Percentiles rank a stretch among this genome's conserved stretches.
These are phyloP conservation scores for Maniola hyperantus DNA, from an alignment of 2,888 invertebrate species.

Conservation along the genomic window DNA sequence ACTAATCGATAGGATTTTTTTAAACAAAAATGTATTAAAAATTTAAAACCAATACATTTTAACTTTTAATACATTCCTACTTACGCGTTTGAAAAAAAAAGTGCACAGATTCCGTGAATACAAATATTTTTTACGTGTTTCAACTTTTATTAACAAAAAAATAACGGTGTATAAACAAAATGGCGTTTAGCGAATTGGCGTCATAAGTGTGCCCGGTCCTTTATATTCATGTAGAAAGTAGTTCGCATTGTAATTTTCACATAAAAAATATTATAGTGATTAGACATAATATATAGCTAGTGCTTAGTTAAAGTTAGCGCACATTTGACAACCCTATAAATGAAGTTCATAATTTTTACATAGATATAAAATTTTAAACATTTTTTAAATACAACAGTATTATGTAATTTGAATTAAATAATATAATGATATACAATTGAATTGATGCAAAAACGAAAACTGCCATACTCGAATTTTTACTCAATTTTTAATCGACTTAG, in stretches of 20 bases:
- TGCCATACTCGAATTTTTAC: slow-evolving; percentile 75
- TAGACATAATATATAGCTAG: slow-evolving; percentile 2
- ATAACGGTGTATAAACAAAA: too few species aligned
- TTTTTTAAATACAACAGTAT: slow-evolving; percentile 15
- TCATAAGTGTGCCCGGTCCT: neutral
- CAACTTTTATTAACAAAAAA: too few species aligned
- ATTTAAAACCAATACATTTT: too few species aligned
- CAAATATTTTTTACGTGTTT: too few species aligned
- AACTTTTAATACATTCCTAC: too few species aligned
- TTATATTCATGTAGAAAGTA: slow-evolving; percentile 12
- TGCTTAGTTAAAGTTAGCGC: slow-evolving; percentile 14
- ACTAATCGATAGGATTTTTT: too few species aligned
- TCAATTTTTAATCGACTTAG: slow-evolving; percentile 51
- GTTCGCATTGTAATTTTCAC: slow-evolving; percentile 11
- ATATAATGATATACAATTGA: slow-evolving; percentile 13
- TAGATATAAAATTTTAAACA: slow-evolving; percentile 11
- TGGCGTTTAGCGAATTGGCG: neutral
- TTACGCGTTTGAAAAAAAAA: too few species aligned
- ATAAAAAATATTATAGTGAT: slow-evolving; percentile 3
- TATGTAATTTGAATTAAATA: slow-evolving; percentile 6
- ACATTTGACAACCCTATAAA: slow-evolving; percentile 8
- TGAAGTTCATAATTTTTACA: slow-evolving; percentile 7
- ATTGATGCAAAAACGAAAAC: slow-evolving; percentile 56
- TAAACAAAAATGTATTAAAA: too few species aligned
- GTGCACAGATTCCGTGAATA: too few species aligned